A percentile compares a stretch with the other conserved stretches of the same genome.
Evolutionary conservation across 2,113 vertebrate genomes (phyloP).

Genomic region (Actinemys pallida): DNA sequence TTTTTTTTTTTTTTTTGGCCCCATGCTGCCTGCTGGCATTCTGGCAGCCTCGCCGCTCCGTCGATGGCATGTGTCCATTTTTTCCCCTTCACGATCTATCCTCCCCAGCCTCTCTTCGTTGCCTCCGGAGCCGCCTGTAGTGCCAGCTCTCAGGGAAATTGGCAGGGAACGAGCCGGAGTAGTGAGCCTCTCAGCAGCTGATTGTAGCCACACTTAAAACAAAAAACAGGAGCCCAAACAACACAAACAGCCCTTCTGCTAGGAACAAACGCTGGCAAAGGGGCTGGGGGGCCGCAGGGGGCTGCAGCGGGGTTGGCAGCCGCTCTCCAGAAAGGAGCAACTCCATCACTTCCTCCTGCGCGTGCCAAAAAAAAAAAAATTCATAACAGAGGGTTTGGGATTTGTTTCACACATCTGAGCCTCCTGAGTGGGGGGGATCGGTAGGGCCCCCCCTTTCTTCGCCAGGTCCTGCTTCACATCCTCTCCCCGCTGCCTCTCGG

Average conservation of each 20-base stretch:
- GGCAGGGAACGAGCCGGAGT: conserved; percentile 68
- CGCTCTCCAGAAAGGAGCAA: not conserved
- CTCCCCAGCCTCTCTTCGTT: conserved; percentile 61
- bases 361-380: conserved; percentile 43
- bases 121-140: conserved; percentile 73
- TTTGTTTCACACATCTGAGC: not conserved
- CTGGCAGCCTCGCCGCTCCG: conserved; percentile 63
- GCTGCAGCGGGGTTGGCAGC: conserved; percentile 57
- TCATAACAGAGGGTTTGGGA: not conserved
- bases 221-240: conserved; percentile 29
- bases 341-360: not conserved
- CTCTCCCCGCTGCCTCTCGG: not conserved
- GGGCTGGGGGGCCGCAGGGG: conserved; percentile 27
- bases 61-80: conserved; percentile 81
- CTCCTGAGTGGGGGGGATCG: not conserved
- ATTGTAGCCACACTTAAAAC: conserved; percentile 29
- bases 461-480: not conserved
- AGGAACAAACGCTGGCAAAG: conserved; percentile 69
- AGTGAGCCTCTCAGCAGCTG: conserved; percentile 76
- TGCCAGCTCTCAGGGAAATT: conserved; percentile 76
- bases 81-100: conserved; percentile 47
- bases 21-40: conserved; percentile 71
- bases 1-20: conserved; percentile 66
- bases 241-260: conserved; percentile 74
- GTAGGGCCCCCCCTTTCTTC: not conserved